Evolutionary conservation across 2,888 invertebrate genomes (phyloP).

Genomic region (Apotomis turbidana): DNA sequence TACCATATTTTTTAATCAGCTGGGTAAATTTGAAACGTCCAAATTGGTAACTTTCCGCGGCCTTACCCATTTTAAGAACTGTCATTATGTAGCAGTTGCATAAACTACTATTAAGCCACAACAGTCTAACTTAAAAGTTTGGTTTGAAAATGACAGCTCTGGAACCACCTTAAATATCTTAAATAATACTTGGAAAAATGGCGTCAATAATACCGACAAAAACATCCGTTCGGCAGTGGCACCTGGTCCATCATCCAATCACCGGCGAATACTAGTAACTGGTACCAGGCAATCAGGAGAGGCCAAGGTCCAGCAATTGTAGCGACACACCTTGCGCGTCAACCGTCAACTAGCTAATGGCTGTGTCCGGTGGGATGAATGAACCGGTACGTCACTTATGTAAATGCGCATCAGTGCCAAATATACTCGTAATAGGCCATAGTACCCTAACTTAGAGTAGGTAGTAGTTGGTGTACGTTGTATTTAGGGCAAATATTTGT

Average conservation of each 20-base stretch:
- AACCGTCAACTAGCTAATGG: conserved; percentile 51
- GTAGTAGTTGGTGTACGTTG: too few relatives aligned
- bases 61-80: too few relatives aligned
- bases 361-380: conserved; percentile 48
- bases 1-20: too few relatives aligned
- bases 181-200: not conserved
- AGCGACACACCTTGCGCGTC: conserved; percentile 51
- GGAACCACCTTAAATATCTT: too few relatives aligned
- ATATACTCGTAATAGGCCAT: not conserved
- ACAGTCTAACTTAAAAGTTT: too few relatives aligned
- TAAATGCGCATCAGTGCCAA: not conserved
- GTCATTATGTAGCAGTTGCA: too few relatives aligned
- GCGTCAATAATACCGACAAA: conserved; percentile 10
- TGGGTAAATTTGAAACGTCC: too few relatives aligned
- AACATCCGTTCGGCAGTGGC: conserved; percentile 22
- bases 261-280: conserved; percentile 19
- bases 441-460: too few relatives aligned
- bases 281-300: conserved; percentile 52
- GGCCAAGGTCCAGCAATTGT: conserved; percentile 54
- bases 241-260: conserved; percentile 38
- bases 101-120: too few relatives aligned
- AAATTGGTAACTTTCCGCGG: too few relatives aligned
- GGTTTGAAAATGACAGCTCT: too few relatives aligned
- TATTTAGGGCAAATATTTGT: too few relatives aligned
- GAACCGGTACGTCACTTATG: not conserved